Percentiles rank a stretch among this genome's conserved stretches.
These are phyloP conservation scores for Fragum fragum DNA, from an alignment of 2,888 invertebrate species.

Conservation along the genomic window DNA sequence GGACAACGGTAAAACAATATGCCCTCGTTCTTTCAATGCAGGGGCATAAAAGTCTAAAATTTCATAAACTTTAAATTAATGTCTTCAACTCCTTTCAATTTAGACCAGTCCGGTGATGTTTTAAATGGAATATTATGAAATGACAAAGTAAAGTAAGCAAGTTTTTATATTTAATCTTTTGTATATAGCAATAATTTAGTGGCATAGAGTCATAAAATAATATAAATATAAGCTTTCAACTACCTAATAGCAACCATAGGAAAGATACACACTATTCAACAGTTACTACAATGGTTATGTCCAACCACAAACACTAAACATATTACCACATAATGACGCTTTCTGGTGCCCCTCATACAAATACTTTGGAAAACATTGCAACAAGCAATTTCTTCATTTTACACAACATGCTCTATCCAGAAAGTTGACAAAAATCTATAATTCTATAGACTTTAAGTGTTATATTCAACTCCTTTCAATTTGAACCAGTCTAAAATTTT, in stretches of 20 bases:
- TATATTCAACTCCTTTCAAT: too few relatives aligned
- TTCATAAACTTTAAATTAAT: not conserved
- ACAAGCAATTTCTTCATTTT: too few relatives aligned
- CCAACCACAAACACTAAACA: too few relatives aligned
- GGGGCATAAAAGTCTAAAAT: not conserved
- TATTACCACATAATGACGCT: too few relatives aligned
- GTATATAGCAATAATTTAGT: conserved; percentile 39
- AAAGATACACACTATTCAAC: not conserved
- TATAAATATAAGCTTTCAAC: conserved; percentile 42
- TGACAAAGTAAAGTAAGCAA: not conserved
- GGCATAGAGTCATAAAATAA: conserved; percentile 8
- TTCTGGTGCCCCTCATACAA: too few relatives aligned
- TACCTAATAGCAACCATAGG: conserved; percentile 19
- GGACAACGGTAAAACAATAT: too few relatives aligned
- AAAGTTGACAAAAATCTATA: too few relatives aligned
- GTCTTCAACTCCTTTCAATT: not conserved
- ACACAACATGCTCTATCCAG: too few relatives aligned
- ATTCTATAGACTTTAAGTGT: too few relatives aligned
- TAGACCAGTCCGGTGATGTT: not conserved
- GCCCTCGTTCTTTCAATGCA: too few relatives aligned
- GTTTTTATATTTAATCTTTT: conserved; percentile 19
- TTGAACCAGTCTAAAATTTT: too few relatives aligned
- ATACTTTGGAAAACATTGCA: too few relatives aligned
- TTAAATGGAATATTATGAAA: not conserved
- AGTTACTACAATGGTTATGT: not conserved